phyloP scores from a whole-genome alignment of 2,888 invertebrate species.

The Caenorhabditis sp. region DNA sequence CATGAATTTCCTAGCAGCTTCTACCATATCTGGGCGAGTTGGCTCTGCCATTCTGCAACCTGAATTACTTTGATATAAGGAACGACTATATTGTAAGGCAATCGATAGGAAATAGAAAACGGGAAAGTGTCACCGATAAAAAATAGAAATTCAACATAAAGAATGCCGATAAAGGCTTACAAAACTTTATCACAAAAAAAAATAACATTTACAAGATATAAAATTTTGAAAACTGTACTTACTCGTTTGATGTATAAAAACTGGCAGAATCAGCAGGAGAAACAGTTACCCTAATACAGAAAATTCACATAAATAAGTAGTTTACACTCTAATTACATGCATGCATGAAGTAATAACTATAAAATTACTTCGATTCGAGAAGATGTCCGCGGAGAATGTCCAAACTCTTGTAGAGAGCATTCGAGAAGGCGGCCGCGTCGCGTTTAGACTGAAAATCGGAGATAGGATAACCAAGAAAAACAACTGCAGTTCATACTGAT shows the following conservation, averaged over 20 bases:
- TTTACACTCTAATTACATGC: slow-evolving; percentile 35
- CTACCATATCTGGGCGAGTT: slow-evolving; percentile 76
- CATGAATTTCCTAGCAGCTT: slow-evolving; percentile 80
- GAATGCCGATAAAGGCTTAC: too few relatives aligned
- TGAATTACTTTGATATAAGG: neutral
- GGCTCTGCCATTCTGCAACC: slow-evolving; percentile 36
- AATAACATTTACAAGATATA: slow-evolving; percentile 25
- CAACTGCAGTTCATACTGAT: too few relatives aligned
- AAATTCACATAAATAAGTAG: slow-evolving; percentile 31
- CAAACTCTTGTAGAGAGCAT: slow-evolving; percentile 86
- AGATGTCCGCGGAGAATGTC: slow-evolving; percentile 87
- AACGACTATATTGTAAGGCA: neutral
- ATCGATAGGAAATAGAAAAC: slow-evolving; percentile 5
- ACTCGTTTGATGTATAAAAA: slow-evolving; percentile 29
- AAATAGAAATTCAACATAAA: too few relatives aligned
- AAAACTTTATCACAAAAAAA: slow-evolving; percentile 45
- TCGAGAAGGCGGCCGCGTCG: slow-evolving; percentile 73
- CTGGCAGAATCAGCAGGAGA: slow-evolving; percentile 36
- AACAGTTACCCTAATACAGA: slow-evolving; percentile 16
- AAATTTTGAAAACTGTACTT: slow-evolving; percentile 19
- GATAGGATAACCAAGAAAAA: slow-evolving; percentile 5
- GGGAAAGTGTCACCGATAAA: slow-evolving; percentile 10
- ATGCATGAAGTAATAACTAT: neutral
- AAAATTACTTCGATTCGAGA: slow-evolving; percentile 51
- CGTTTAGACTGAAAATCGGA: slow-evolving; percentile 69